A percentile compares a stretch with the other conserved stretches of the same genome.
These are phyloP conservation scores for Probaryconus sp. DNA, from an alignment of 1,140 invertebrate species.

Conservation along the genomic window DNA sequence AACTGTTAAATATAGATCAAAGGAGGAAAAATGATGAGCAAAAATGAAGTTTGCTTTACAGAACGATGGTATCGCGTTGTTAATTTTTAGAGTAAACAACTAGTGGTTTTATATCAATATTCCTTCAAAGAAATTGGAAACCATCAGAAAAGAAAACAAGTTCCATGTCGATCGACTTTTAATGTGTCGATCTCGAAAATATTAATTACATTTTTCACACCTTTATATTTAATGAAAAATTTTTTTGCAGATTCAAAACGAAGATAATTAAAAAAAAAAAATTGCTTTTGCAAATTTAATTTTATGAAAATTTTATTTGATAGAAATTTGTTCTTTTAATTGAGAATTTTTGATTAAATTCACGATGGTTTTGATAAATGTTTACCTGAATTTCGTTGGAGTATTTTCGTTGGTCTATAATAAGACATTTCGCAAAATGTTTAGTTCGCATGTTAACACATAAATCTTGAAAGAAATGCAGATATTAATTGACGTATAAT, in stretches of 20 bases:
- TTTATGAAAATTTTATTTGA: too few relatives aligned
- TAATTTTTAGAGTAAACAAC: conserved; percentile 43
- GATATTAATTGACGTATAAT: conserved; percentile 13
- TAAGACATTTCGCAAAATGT: too few relatives aligned
- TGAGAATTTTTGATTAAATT: too few relatives aligned
- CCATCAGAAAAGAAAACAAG: conserved; percentile 7
- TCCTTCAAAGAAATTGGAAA: conserved; percentile 36
- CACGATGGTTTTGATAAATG: too few relatives aligned
- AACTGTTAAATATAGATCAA: conserved; percentile 46
- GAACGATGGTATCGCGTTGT: conserved; percentile 25
- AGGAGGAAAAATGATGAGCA: conserved; percentile 22
- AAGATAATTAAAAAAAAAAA: too few relatives aligned
- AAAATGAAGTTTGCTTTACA: conserved; percentile 28
- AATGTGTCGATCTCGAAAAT: background rate
- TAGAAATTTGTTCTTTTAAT: too few relatives aligned
- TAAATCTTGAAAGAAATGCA: background rate
- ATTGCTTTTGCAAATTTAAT: too few relatives aligned
- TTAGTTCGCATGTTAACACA: too few relatives aligned
- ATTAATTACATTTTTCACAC: too few relatives aligned
- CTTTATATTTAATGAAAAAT: too few relatives aligned
- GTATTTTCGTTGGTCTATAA: background rate
- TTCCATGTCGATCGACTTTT: conserved; percentile 18
- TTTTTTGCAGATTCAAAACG: too few relatives aligned
- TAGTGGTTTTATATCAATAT: conserved; percentile 27
- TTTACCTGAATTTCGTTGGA: too few relatives aligned